phyloP scores from a whole-genome alignment of 2,113 vertebrate genomes.

The Phainopepla nitens region DNA sequence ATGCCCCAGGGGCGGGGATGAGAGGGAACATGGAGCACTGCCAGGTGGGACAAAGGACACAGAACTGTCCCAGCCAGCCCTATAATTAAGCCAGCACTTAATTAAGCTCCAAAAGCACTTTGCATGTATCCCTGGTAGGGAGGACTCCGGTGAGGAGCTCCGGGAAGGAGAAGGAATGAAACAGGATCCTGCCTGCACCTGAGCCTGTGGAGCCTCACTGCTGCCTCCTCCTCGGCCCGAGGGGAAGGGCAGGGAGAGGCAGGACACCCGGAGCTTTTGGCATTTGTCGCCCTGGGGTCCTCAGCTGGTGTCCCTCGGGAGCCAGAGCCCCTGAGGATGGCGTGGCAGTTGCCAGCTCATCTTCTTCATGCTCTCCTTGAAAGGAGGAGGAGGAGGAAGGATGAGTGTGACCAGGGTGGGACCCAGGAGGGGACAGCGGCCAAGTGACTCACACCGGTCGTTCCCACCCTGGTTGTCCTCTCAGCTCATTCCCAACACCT shows the following conservation, averaged over 20 bases:
- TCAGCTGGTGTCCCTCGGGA: not conserved
- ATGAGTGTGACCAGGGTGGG: not conserved
- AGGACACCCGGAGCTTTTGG: not conserved
- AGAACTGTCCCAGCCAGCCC: not conserved
- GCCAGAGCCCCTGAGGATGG: not conserved
- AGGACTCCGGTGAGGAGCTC: not conserved
- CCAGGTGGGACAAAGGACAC: not conserved
- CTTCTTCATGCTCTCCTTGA: not conserved
- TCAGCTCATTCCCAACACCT: not conserved
- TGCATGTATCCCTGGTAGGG: not conserved
- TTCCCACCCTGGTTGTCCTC: not conserved
- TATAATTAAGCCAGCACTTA: not conserved
- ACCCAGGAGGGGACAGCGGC: not conserved
- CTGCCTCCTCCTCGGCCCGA: not conserved
- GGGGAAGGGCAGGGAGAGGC: not conserved
- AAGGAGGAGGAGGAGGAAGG: not conserved
- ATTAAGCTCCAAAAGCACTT: not conserved
- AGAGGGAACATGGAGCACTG: not conserved
- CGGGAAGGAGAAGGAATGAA: not conserved
- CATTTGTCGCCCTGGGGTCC: not conserved
- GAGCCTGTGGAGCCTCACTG: not conserved
- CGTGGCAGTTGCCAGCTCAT: not conserved
- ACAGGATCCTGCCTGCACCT: not conserved
- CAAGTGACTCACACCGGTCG: accelerated
- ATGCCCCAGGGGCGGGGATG: not conserved